A percentile compares a stretch with the other conserved stretches of the same genome.
phyloP scores from a whole-genome alignment of 2,888 invertebrate genomes.

The Laothoe populi region DNA sequence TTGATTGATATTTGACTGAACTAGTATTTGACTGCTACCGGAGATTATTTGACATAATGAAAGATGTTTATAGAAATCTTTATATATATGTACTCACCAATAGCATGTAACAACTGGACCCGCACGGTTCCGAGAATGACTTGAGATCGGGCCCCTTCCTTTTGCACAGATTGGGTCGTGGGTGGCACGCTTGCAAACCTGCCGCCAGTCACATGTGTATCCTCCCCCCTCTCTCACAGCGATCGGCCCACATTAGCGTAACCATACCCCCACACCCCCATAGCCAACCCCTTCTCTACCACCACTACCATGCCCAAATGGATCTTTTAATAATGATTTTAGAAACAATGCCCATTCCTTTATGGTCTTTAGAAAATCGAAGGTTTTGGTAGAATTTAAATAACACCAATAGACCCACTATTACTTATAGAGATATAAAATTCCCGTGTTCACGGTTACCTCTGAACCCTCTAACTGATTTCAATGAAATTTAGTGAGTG shows the following conservation, averaged over 20 bases:
- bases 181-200: slow-evolving; percentile 96
- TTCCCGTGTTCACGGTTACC: too few relatives aligned
- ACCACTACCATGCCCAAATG: neutral
- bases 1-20: too few relatives aligned
- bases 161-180: slow-evolving; percentile 94
- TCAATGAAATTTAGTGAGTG: too few relatives aligned
- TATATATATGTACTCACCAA: slow-evolving; percentile 86
- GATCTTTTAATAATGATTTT: neutral
- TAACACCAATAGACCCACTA: too few relatives aligned
- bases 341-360: too few relatives aligned
- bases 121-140: slow-evolving; percentile 93
- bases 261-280: neutral
- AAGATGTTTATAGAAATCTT: neutral
- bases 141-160: slow-evolving; percentile 95
- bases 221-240: neutral
- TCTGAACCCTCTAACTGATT: too few relatives aligned
- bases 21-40: too few relatives aligned
- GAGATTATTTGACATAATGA: too few relatives aligned
- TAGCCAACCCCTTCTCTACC: neutral
- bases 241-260: neutral
- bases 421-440: too few relatives aligned
- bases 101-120: slow-evolving; percentile 94
- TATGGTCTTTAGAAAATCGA: too few relatives aligned
- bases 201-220: slow-evolving; percentile 6
- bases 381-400: too few relatives aligned